Percentiles rank a stretch among this genome's conserved stretches.
Evolutionary conservation across 37 sponge, comb jelly and placozoan genomes (phyloP).

Genomic region (Dysidea cf. avara): DNA sequence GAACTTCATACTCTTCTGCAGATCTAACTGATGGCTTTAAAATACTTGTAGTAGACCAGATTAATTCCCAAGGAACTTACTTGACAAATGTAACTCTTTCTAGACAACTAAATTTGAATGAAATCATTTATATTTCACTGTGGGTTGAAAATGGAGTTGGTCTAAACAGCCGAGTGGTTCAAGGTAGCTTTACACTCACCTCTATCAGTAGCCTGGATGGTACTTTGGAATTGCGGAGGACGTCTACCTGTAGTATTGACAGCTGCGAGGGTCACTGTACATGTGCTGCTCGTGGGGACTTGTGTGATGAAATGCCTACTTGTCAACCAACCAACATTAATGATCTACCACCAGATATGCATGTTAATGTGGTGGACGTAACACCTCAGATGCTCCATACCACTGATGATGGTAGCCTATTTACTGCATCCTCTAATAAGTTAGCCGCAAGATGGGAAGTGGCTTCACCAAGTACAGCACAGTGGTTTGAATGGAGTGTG

Average conservation of each 20-base stretch:
- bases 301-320: conserved; percentile 24
- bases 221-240: conserved; percentile 39
- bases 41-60: no score
- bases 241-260: conserved; percentile 33
- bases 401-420: not conserved
- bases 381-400: conserved; percentile 9
- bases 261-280: conserved; percentile 81
- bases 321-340: not conserved
- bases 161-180: conserved; percentile 38
- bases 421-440: conserved; percentile 40
- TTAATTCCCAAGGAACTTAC: not conserved
- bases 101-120: not conserved
- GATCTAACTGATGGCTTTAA: conserved; percentile 38
- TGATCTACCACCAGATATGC: conserved; percentile 13
- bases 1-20: conserved; percentile 32
- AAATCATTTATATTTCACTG: conserved; percentile 42
- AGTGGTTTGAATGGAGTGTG: conserved; percentile 61
- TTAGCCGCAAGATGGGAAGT: conserved; percentile 15
- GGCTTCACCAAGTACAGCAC: not conserved
- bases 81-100: conserved; percentile 5
- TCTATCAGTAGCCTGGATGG: conserved; percentile 15
- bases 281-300: conserved; percentile 57
- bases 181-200: conserved; percentile 46
- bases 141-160: conserved; percentile 84
- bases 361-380: not conserved